Evolutionary conservation across 2,888 invertebrate genomes (phyloP), one percentile per base, ranked within the genome.

Genomic region (Caradrina kadenii): DNA sequence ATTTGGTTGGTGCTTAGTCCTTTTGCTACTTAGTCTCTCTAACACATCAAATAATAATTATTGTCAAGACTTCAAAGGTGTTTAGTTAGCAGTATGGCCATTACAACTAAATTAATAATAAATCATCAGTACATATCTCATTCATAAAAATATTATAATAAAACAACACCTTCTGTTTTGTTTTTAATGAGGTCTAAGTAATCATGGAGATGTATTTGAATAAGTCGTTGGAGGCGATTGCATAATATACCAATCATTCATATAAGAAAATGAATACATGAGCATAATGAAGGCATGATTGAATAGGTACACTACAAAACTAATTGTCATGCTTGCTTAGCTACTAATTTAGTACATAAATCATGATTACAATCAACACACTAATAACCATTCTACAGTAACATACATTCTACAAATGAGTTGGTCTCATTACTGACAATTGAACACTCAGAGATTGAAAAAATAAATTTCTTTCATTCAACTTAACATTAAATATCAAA

Each of bases 181-280:
- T 22, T 62, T 42, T 45, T 50, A 19, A 45, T 49, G 3, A 49
- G 26, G 8, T 58, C 22, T 35, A 42, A n/a, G n/a, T 42, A n/a
- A 54, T 55, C 7, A 45, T 48, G 17, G 45, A 45, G 15, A 45
- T 10, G 19, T 10, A n/a, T 59, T 35, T 61, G 10, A 58, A 21
- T 45, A 39, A 60, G 60, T 79, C 31, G 6, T 67, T 60, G 80
- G 76, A 76, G 52, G 76, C 76, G 56, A 60, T 76, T 76, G 62
- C 76, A 76, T 80, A 65, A 45, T 75, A 80, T 63, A 52, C 11
- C 22, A 8, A 42, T 48, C 59, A 59, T n/a, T 17, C 5, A 31
- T 52, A 19, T 35, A 59, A 58, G 19, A 22, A 49, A 54, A 54
- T 35, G 21, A 53, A 61, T 56, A 22, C 11, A 59, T 53, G 21